A percentile compares a stretch with the other conserved stretches of the same genome.
phyloP scores from a whole-genome alignment of 1,140 invertebrate species.

The Anthonomus grandis region DNA sequence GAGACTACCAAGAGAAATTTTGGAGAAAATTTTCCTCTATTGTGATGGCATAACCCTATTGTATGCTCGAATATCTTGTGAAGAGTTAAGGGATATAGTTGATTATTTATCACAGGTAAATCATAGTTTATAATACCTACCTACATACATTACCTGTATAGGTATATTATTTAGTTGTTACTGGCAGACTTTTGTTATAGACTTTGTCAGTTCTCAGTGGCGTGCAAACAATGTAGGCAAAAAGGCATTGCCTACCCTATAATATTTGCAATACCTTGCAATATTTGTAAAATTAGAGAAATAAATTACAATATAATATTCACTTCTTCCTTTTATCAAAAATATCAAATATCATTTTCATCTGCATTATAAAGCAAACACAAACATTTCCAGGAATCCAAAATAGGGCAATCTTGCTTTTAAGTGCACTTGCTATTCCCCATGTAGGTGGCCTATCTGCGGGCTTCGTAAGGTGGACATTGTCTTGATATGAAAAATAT shows the following conservation, averaged over 20 bases:
- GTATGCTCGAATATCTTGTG: slow-evolving; percentile 32
- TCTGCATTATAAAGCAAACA: no score
- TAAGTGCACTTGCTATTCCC: no score
- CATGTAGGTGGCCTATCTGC: no score
- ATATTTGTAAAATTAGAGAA: no score
- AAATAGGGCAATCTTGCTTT: no score
- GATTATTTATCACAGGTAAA: slow-evolving; percentile 38
- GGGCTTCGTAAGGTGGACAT: no score
- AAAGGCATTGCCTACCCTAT: not conserved
- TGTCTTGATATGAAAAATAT: no score
- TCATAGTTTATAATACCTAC: not conserved
- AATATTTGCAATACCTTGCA: not conserved
- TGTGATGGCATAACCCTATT: slow-evolving; percentile 43
- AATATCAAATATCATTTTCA: no score
- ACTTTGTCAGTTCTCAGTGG: not conserved
- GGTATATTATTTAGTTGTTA: not conserved
- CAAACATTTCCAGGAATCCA: no score
- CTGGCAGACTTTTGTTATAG: not conserved
- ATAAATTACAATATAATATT: no score
- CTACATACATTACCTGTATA: not conserved
- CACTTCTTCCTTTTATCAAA: no score
- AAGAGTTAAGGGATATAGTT: slow-evolving; percentile 32
- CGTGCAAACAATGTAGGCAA: not conserved
- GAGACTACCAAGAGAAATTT: slow-evolving; percentile 39
- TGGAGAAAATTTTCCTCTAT: slow-evolving; percentile 39